These are phyloP conservation scores for Cancer borealis DNA, from an alignment of 2,888 invertebrate genomes.

Conservation along the genomic window DNA sequence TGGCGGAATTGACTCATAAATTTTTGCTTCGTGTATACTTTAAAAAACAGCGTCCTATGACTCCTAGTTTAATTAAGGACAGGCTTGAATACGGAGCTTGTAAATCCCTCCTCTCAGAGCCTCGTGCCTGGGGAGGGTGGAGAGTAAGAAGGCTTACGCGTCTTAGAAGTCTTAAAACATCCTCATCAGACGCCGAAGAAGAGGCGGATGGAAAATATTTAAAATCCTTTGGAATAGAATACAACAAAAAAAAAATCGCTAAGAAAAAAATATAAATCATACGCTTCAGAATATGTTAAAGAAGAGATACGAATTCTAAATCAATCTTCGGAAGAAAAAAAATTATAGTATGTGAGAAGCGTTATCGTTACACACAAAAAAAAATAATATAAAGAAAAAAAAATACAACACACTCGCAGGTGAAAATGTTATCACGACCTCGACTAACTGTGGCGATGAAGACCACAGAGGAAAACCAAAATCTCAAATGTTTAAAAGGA, in stretches of 20 bases:
- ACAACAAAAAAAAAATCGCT: neutral
- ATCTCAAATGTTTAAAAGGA: neutral
- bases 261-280: neutral
- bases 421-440: neutral
- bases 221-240: neutral
- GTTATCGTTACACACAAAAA: neutral
- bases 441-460: neutral
- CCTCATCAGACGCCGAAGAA: slow-evolving; percentile 35
- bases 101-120: neutral
- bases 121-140: neutral
- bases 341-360: neutral
- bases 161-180: slow-evolving; percentile 45
- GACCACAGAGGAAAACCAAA: neutral
- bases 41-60: neutral
- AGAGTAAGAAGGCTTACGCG: slow-evolving; percentile 17
- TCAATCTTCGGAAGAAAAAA: neutral
- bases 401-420: neutral
- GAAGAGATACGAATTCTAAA: neutral
- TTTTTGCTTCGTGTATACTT: neutral
- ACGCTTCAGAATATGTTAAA: neutral
- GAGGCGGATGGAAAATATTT: neutral
- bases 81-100: neutral
- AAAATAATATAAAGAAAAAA: neutral
- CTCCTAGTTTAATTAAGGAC: neutral
- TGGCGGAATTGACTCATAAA: neutral